Percentiles rank a stretch among this genome's conserved stretches.
Evolutionary conservation across 1,140 invertebrate species (phyloP).

Genomic region (Periplaneta americana): DNA sequence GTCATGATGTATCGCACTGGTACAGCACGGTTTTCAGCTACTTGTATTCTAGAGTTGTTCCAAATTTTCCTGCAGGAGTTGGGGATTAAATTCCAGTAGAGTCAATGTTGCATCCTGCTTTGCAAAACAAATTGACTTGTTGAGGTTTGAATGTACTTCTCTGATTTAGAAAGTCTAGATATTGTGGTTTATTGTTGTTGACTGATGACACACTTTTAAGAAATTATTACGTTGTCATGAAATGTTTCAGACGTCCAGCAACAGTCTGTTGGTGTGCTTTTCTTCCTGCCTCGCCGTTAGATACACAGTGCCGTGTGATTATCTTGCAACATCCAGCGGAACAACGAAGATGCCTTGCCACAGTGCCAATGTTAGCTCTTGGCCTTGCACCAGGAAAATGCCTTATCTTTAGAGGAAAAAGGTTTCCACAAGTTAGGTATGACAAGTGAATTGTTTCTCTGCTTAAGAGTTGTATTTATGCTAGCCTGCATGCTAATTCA

Average conservation of each 20-base stretch:
- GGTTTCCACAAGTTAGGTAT: conserved; percentile 59
- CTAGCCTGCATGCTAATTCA: too few species aligned
- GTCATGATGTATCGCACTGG: too few species aligned
- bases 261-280: conserved; percentile 86
- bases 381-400: conserved; percentile 68
- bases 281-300: conserved; percentile 61
- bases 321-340: conserved; percentile 91
- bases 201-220: neutral
- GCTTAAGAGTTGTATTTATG: too few species aligned
- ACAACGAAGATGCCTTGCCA: conserved; percentile 81
- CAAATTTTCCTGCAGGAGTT: too few species aligned
- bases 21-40: too few species aligned
- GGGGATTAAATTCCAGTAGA: too few species aligned
- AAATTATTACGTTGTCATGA: too few species aligned
- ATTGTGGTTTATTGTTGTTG: conserved; percentile 25
- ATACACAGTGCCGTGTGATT: conserved; percentile 63
- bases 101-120: neutral
- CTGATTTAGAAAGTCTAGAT: neutral
- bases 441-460: too few species aligned
- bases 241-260: conserved; percentile 63
- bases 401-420: conserved; percentile 75
- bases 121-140: neutral
- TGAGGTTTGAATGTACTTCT: neutral
- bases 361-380: conserved; percentile 80
- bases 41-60: too few species aligned